Evolutionary conservation across 2,113 vertebrate species (phyloP).

Genomic region (Hydropotes inermis): DNA sequence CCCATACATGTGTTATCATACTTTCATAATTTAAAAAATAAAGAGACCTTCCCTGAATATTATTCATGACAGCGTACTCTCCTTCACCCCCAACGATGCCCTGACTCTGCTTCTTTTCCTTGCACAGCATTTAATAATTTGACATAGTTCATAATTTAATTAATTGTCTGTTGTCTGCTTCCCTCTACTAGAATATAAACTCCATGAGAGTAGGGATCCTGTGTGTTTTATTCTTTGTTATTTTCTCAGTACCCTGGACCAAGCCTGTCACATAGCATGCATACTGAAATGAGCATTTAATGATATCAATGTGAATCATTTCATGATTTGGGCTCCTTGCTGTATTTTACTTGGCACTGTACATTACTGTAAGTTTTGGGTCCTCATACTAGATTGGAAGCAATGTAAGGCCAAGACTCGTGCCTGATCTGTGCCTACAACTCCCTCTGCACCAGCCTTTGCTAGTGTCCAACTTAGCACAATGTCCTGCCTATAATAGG

Average conservation of each 20-base stretch:
- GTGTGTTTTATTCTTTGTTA: background rate
- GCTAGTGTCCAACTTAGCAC: background rate
- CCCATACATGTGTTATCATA: background rate
- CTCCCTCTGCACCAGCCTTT: fast-evolving
- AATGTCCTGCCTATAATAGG: fast-evolving
- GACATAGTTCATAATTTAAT: background rate
- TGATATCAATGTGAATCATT: background rate
- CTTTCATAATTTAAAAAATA: background rate
- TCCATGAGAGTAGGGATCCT: fast-evolving
- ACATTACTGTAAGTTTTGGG: fast-evolving
- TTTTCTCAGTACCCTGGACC: background rate
- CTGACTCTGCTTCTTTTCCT: fast-evolving
- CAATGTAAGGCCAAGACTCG: fast-evolving
- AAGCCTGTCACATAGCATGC: background rate
- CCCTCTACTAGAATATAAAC: background rate
- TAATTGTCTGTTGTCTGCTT: background rate
- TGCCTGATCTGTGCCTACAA: fast-evolving
- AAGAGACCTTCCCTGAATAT: background rate
- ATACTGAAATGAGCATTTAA: background rate
- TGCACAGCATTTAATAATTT: background rate
- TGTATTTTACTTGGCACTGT: background rate
- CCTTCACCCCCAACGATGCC: fast-evolving
- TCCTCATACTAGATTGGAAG: background rate
- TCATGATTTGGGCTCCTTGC: background rate
- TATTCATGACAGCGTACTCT: fast-evolving